phyloP scores from a whole-genome alignment of 1,140 invertebrate genomes.

The Eriosoma lanigerum region DNA sequence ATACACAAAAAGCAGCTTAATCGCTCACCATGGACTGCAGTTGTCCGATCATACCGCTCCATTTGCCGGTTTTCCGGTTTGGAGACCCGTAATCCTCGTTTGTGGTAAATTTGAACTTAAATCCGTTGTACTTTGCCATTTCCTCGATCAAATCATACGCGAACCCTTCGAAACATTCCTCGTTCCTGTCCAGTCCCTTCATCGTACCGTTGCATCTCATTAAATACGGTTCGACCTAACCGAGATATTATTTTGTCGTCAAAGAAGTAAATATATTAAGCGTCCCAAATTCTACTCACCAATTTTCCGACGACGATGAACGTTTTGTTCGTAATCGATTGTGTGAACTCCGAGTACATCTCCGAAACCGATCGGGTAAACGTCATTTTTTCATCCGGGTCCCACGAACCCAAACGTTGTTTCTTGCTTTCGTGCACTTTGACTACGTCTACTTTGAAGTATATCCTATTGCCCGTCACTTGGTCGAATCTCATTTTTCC shows the following conservation, averaged over 20 bases:
- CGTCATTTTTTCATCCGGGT: constrained; percentile 82
- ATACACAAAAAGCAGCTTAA: no score
- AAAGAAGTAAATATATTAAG: no score
- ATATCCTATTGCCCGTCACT: constrained; percentile 85
- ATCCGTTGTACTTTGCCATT: constrained; percentile 86
- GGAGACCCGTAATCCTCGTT: constrained; percentile 79
- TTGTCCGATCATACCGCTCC: constrained; percentile 94
- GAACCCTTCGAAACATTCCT: constrained; percentile 87
- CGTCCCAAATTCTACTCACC: constrained; percentile 65
- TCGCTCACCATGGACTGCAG: constrained; percentile 72
- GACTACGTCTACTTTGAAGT: constrained; percentile 87
- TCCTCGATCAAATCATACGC: constrained; percentile 83
- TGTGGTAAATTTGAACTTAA: constrained; percentile 77
- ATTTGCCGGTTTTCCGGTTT: constrained; percentile 76
- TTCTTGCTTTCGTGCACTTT: constrained; percentile 80
- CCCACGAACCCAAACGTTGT: constrained; percentile 85
- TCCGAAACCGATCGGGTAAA: constrained; percentile 85
- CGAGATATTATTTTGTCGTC: constrained; percentile 31
- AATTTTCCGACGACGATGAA: constrained; percentile 87
- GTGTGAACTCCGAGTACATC: constrained; percentile 78
- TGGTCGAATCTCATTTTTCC: constrained; percentile 93
- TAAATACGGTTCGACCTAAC: constrained; percentile 88
- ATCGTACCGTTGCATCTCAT: constrained; percentile 80
- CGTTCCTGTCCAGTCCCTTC: constrained; percentile 76
- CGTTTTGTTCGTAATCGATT: constrained; percentile 88